Evolutionary conservation across 2,888 invertebrate genomes (phyloP), one percentile per base, ranked within the genome.

Genomic region (Pseudolycoriella hygida): DNA sequence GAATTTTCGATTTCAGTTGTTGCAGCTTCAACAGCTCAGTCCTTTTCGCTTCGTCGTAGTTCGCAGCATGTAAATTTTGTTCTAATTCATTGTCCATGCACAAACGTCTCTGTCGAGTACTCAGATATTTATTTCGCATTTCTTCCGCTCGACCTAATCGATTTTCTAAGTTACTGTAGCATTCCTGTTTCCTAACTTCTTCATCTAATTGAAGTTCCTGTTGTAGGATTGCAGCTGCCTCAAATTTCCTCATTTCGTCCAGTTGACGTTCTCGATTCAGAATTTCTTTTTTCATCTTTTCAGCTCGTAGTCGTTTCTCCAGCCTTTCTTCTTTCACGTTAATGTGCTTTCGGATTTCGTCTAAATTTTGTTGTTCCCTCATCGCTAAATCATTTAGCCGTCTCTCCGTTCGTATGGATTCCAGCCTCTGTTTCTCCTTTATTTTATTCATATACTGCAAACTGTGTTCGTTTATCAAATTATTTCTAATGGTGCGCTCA

Each of bases 71-170:
- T 42, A 61, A 54, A 42, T 59, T 49, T 47, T 62, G 60, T 48
- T 62, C 60, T 44, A 62, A 51, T 18, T 60, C 56, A 49, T 64
- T 65, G 45, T 62, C 61, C 31, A 59, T 58, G 37, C 61, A 60
- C 46, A 65, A 43, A 1, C 64, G 59, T 46, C 55, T 55, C 10
- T 60, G 45, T 46, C 64, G 62, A 15, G 57, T 53, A 44, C 60
- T 58, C 20, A 64, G 40, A 45, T 59, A 51, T 44, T 60, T 56
- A 3, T 50, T 48, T 2, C 63, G 57, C 47, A 60, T 52, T 20
- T 56, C 53, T 34, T 61, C 60, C n/a, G 64, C 64, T 14, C 59
- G 56, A n/a, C 55, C 53, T 42, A 64, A 46, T 6, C 61, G 61
- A 37, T 60, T 55, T 0, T 59, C 57, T 11, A 64, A 51, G 31